Evolutionary conservation across 2,113 vertebrate species (phyloP).

Genomic region (Hemichromis elongatus): DNA sequence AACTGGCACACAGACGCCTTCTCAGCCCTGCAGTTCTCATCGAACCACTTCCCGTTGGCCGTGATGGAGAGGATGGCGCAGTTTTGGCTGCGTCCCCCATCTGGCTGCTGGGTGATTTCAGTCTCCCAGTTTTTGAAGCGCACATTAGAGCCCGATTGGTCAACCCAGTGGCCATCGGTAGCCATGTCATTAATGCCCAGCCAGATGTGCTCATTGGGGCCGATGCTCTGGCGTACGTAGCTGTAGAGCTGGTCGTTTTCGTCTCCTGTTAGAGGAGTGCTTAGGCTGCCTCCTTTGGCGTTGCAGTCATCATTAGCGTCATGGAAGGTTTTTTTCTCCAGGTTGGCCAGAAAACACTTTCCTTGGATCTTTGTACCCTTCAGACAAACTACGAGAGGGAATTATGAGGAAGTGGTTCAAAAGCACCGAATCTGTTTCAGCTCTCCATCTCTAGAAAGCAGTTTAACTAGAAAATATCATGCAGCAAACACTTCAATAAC

Average conservation of each 20-base stretch:
- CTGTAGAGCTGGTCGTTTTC: slow-evolving; percentile 86
- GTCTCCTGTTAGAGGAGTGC: slow-evolving; percentile 74
- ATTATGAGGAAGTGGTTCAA: not conserved
- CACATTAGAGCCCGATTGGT: slow-evolving; percentile 74
- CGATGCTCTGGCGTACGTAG: slow-evolving; percentile 81
- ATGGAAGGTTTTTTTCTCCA: slow-evolving; percentile 79
- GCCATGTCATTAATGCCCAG: slow-evolving; percentile 90
- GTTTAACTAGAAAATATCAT: not conserved
- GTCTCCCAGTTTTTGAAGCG: slow-evolving; percentile 95
- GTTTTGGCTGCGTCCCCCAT: slow-evolving; percentile 84
- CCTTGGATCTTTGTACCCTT: slow-evolving; percentile 85
- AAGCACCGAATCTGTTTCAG: not conserved
- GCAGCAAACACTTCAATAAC: not conserved
- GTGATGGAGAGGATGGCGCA: slow-evolving; percentile 80
- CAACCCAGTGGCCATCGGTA: slow-evolving; percentile 81
- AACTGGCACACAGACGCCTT: slow-evolving; percentile 93
- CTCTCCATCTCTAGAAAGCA: fast-evolving
- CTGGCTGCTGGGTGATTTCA: slow-evolving; percentile 88
- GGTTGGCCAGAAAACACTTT: slow-evolving; percentile 86
- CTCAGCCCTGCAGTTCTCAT: slow-evolving; percentile 81
- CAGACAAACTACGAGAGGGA: slow-evolving; percentile 79
- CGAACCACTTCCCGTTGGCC: slow-evolving; percentile 87
- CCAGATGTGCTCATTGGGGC: slow-evolving; percentile 81
- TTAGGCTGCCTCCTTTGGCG: slow-evolving; percentile 84
- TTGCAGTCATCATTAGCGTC: slow-evolving; percentile 89